A percentile compares a stretch with the other conserved stretches of the same genome.
Evolutionary conservation across 92 coral and sea anemone genomes (phyloP).

Genomic region (Siderastrea siderea): DNA sequence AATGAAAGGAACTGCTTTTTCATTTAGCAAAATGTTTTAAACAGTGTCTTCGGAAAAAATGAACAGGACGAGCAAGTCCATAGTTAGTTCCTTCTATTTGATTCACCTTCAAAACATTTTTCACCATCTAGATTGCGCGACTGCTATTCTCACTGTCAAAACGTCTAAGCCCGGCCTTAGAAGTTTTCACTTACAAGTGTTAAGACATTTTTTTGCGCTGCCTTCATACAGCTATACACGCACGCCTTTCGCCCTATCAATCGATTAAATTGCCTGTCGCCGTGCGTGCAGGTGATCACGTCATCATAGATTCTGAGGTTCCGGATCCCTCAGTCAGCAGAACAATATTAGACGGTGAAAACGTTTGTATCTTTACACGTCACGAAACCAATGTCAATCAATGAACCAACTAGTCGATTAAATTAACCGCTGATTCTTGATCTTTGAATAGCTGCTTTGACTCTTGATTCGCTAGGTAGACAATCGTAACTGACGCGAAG

Average conservation of each 20-base stretch:
- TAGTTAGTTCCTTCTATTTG: not conserved
- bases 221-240: not conserved
- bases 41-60: not conserved
- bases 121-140: slow-evolving; percentile 9
- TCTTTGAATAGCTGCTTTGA: slow-evolving; percentile 80
- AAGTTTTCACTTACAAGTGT: no score
- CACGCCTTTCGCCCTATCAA: not conserved
- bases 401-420: not conserved
- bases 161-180: not conserved
- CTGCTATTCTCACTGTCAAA: not conserved
- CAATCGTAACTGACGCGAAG: slow-evolving; percentile 85
- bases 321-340: slow-evolving; percentile 3
- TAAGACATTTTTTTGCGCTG: not conserved
- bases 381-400: not conserved
- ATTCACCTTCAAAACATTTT: slow-evolving; percentile 2
- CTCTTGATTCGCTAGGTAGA: slow-evolving; percentile 92
- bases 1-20: not conserved
- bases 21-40: slow-evolving; percentile 15
- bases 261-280: not conserved
- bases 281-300: not conserved
- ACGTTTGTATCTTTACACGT: slow-evolving; percentile 23
- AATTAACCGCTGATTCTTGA: slow-evolving; percentile 48
- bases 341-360: slow-evolving; percentile 29
- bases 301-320: not conserved
- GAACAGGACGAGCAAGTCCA: not conserved